A percentile compares a stretch with the other conserved stretches of the same genome.
Conservation (phyloP, 64 coral and sea anemone species). For the Montipora capricornis region DNA sequence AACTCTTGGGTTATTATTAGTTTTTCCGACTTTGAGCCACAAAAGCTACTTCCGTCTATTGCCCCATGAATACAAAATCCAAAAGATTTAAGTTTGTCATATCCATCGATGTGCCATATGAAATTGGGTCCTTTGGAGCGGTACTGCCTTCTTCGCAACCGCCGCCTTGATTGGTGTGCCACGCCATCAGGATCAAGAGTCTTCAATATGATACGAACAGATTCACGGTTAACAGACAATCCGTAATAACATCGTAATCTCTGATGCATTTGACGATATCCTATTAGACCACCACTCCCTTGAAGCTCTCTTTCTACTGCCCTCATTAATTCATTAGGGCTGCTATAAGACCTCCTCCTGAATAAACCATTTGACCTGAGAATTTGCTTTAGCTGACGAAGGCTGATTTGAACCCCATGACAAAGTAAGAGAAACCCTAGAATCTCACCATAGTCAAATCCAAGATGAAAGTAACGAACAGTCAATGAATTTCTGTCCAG, state of each 20-base stretch:
- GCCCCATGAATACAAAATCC: no score
- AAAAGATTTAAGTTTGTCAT: no score
- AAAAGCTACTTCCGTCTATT: no score
- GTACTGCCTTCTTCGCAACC: no score
- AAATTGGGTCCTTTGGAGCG: no score
- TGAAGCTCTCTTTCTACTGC: neutral
- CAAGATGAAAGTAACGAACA: neutral
- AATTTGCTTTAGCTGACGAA: neutral
- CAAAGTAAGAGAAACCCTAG: neutral
- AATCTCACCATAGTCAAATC: neutral
- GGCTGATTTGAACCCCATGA: neutral
- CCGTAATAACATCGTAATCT: neutral
- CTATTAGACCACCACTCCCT: neutral
- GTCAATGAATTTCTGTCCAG: neutral
- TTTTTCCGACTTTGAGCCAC: no score
- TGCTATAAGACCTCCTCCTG: neutral
- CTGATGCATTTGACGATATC: neutral
- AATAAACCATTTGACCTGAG: neutral
- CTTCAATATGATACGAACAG: no score
- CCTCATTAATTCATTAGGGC: neutral
- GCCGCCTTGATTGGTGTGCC: no score
- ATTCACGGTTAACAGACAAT: neutral
- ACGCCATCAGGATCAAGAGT: no score
- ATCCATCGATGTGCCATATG: no score
- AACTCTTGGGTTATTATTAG: no score